Evolutionary conservation across 1,140 invertebrate genomes (phyloP).

Genomic region (Rhizoglyphus robini): DNA sequence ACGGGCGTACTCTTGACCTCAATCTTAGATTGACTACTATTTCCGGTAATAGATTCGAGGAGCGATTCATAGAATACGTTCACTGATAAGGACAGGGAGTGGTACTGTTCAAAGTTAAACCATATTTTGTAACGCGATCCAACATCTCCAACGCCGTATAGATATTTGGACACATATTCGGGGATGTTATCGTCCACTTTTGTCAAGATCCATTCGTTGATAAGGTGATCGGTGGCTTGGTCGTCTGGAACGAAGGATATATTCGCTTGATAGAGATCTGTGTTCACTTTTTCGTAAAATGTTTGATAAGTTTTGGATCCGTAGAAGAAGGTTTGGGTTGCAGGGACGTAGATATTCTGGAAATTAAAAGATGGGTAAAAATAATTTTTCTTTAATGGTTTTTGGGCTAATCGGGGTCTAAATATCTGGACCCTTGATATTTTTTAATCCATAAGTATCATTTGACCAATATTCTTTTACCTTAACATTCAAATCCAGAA

Average conservation of each 20-base stretch:
- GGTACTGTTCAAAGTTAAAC: conserved; percentile 22
- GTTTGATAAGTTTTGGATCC: not conserved
- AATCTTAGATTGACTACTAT: not conserved
- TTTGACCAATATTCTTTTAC: too few relatives aligned
- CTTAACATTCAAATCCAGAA: not conserved
- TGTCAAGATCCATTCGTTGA: not conserved
- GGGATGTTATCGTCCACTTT: not conserved
- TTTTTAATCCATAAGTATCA: too few relatives aligned
- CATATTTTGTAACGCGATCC: conserved; percentile 1
- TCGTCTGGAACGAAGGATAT: not conserved
- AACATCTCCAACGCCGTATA: not conserved
- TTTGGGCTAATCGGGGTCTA: too few relatives aligned
- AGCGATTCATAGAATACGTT: conserved; percentile 7
- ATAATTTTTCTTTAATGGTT: too few relatives aligned
- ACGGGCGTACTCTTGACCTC: not conserved
- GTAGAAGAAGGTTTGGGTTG: not conserved
- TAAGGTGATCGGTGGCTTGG: not conserved
- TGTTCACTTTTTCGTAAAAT: not conserved
- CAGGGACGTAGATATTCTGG: not conserved
- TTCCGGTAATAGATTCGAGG: not conserved
- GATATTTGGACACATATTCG: not conserved
- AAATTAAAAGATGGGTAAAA: too few relatives aligned
- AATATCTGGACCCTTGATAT: too few relatives aligned
- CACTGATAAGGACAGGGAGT: conserved; percentile 17
- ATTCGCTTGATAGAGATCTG: not conserved